These are phyloP conservation scores for Drosophila algonquin DNA, from an alignment of 2,888 invertebrate genomes.

Conservation along the genomic window DNA sequence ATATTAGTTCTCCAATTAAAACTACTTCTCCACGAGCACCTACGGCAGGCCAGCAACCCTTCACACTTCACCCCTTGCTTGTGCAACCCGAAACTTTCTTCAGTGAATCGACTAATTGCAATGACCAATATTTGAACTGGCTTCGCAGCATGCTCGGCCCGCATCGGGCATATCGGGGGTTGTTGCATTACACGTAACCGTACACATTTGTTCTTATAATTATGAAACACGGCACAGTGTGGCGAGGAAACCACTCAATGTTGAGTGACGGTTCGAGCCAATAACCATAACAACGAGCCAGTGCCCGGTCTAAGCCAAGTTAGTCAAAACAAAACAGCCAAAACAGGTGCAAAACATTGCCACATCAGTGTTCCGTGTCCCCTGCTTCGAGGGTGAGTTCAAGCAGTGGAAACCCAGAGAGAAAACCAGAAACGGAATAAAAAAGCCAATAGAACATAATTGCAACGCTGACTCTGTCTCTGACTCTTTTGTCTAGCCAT, in stretches of 20 bases:
- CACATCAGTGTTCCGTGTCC: constrained; percentile 25
- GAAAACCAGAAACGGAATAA: constrained; percentile 3
- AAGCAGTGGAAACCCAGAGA: constrained; percentile 3
- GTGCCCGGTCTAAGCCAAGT: constrained; percentile 52
- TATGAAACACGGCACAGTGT: constrained; percentile 58
- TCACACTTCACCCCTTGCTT: background rate
- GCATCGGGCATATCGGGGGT: constrained; percentile 34
- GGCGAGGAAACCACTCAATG: constrained; percentile 19
- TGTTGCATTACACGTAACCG: constrained; percentile 38
- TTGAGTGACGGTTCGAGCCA: constrained; percentile 49
- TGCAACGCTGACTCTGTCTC: constrained; percentile 36
- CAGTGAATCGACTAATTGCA: constrained; percentile 64
- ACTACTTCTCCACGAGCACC: constrained; percentile 7
- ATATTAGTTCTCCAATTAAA: constrained; percentile 5
- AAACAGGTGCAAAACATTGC: constrained; percentile 72
- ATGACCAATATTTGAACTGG: constrained; percentile 74
- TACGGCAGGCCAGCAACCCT: constrained; percentile 5
- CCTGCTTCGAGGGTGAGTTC: constrained; percentile 53
- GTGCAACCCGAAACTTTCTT: constrained; percentile 57
- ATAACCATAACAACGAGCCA: constrained; percentile 71
- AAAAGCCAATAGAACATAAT: constrained; percentile 69
- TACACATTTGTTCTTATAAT: constrained; percentile 58
- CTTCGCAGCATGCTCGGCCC: background rate
- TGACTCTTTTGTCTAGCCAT: constrained; percentile 23
- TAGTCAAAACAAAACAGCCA: constrained; percentile 70